These are phyloP conservation scores for Heliconius eleuchia DNA, from an alignment of 1,140 invertebrate species.

Conservation along the genomic window DNA sequence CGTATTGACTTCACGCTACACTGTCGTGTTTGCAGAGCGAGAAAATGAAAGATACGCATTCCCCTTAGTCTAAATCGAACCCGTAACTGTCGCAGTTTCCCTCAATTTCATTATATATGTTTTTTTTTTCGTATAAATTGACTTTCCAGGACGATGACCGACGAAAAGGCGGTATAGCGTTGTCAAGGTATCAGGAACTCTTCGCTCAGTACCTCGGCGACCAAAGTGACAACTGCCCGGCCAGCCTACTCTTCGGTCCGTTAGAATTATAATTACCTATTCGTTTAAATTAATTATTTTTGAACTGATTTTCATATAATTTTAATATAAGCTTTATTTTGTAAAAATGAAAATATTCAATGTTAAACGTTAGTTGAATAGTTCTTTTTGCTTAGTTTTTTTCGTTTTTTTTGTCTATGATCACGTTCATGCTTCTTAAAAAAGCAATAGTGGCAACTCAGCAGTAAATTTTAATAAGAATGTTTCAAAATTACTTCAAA, in stretches of 20 bases:
- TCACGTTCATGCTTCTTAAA: background rate
- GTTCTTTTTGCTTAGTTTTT: background rate
- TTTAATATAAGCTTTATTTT: background rate
- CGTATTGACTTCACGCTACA: too few relatives aligned
- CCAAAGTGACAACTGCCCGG: constrained; percentile 85
- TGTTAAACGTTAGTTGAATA: background rate
- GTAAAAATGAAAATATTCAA: background rate
- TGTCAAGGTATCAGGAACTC: constrained; percentile 90
- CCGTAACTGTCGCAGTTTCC: too few relatives aligned
- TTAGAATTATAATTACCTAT: constrained; percentile 72
- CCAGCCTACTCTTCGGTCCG: constrained; percentile 90
- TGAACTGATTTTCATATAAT: constrained; percentile 31
- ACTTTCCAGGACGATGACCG: constrained; percentile 88
- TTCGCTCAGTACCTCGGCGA: constrained; percentile 91
- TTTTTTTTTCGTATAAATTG: too few relatives aligned
- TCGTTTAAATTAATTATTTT: constrained; percentile 12
- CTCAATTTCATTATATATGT: too few relatives aligned
- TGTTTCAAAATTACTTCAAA: background rate
- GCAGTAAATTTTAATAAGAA: background rate
- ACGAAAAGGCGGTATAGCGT: constrained; percentile 87
- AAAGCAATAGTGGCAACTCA: background rate
- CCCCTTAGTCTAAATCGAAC: too few relatives aligned
- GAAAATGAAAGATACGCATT: too few relatives aligned
- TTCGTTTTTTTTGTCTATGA: background rate
- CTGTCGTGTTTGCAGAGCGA: too few relatives aligned